A percentile compares a stretch with the other conserved stretches of the same genome.
phyloP scores from a whole-genome alignment of 2,797 vertebrate genomes.

The Pristis pectinata region DNA sequence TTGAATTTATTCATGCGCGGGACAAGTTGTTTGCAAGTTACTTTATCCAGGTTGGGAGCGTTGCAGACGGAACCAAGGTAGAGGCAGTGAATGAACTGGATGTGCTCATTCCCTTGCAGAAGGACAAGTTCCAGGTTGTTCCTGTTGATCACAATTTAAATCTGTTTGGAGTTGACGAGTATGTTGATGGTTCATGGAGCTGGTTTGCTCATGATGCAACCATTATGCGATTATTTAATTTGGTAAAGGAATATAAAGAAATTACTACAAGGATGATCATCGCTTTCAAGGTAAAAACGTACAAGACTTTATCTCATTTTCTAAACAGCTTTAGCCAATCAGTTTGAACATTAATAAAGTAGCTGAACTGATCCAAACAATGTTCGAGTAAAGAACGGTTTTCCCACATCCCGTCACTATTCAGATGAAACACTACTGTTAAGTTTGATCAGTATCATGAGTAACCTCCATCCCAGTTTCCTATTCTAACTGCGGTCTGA shows the following conservation, averaged over 20 bases:
- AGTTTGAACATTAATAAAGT: neutral
- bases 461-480: too few relatives aligned
- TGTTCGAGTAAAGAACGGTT: neutral
- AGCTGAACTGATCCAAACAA: neutral
- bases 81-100: neutral
- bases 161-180: neutral
- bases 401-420: neutral
- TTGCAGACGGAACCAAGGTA: neutral
- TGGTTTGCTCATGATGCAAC: neutral
- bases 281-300: neutral
- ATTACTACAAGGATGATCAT: neutral
- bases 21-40: conserved; percentile 1
- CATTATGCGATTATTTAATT: neutral
- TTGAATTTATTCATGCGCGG: neutral
- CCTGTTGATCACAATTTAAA: neutral
- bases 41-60: neutral
- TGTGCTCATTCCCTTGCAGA: neutral
- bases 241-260: neutral
- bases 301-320: neutral
- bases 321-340: neutral
- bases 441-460: too few relatives aligned
- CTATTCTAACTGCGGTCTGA: too few relatives aligned
- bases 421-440: neutral
- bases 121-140: neutral
- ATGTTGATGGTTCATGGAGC: neutral